phyloP scores from a whole-genome alignment of 2,797 vertebrate genomes.

The Lepilemur ruficaudatus region DNA sequence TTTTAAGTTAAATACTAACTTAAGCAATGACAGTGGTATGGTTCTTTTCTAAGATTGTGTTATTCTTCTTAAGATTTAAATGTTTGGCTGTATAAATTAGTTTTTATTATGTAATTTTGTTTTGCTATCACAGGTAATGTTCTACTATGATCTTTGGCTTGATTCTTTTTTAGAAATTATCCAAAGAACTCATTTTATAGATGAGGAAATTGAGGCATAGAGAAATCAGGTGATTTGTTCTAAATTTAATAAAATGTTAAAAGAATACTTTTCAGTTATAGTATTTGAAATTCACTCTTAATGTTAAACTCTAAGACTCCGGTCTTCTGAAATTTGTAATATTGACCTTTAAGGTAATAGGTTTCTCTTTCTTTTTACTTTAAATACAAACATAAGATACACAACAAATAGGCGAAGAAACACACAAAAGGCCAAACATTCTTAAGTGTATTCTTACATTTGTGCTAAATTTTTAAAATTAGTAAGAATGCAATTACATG shows the following conservation, averaged over 20 bases:
- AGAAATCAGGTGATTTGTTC: constrained; percentile 1
- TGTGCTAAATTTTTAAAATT: not conserved
- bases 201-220: not conserved
- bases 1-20: constrained; percentile 1
- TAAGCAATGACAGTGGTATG: not conserved
- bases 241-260: constrained; percentile 16
- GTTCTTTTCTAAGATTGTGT: not conserved
- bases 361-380: not conserved
- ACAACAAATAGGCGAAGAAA: not conserved
- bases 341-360: not conserved
- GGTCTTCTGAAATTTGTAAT: not conserved
- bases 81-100: not conserved
- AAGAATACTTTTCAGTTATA: not conserved
- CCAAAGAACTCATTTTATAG: not conserved
- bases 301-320: not conserved
- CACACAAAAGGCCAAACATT: not conserved
- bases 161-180: constrained; percentile 22
- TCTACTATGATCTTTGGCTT: not conserved
- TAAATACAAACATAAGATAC: not conserved
- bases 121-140: constrained; percentile 1
- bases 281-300: not conserved
- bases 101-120: constrained; percentile 17
- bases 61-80: not conserved
- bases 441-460: not conserved
- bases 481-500: not conserved